Evolutionary conservation across 2,797 vertebrate genomes (phyloP).

Genomic region (Cryptoprocta ferox): DNA sequence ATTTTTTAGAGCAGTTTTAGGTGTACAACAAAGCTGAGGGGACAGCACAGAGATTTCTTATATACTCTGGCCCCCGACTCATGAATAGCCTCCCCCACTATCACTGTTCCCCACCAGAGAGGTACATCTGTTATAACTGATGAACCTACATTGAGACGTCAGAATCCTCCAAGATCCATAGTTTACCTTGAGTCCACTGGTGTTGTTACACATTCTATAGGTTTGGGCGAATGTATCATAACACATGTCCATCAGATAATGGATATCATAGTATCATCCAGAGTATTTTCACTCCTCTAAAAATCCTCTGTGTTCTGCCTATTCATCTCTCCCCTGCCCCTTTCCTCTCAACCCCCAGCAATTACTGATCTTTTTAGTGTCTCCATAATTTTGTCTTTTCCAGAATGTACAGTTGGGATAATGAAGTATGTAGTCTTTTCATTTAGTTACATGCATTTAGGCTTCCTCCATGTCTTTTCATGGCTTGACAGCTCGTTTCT

Average conservation of each 20-base stretch:
- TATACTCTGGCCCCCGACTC: accelerated
- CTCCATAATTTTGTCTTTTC: not conserved
- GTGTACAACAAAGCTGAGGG: not conserved
- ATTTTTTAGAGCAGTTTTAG: not conserved
- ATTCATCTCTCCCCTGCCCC: not conserved
- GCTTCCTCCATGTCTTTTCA: not conserved
- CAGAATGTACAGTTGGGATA: not conserved
- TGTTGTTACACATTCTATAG: not conserved
- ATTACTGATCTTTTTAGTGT: not conserved
- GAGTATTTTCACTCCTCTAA: not conserved
- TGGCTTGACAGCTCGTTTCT: not conserved
- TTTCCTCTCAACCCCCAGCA: not conserved
- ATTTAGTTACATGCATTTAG: not conserved
- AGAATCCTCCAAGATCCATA: not conserved
- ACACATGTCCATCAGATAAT: not conserved
- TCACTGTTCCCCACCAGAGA: not conserved
- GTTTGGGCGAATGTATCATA: not conserved
- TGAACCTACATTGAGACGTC: not conserved
- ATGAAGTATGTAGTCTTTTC: not conserved
- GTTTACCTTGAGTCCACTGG: not conserved
- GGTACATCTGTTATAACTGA: not conserved
- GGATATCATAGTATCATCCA: not conserved
- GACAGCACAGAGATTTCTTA: not conserved
- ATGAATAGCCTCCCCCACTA: not conserved
- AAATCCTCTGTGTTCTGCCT: not conserved